phyloP scores from a whole-genome alignment of 2,113 vertebrate species.

The Macaca nemestrina region DNA sequence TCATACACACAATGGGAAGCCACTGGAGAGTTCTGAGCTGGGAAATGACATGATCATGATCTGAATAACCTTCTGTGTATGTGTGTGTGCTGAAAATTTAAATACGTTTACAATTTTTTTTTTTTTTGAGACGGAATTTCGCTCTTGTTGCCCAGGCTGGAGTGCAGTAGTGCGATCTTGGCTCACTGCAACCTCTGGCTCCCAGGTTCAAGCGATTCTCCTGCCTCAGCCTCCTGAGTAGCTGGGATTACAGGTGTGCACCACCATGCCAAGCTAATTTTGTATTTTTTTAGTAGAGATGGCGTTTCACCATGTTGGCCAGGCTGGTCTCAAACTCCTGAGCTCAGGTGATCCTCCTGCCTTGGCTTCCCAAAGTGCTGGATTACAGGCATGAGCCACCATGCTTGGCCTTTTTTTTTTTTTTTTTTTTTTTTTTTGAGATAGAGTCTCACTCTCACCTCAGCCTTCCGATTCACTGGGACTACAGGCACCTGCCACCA shows the following conservation, averaged over 20 bases:
- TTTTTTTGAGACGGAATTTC: not conserved
- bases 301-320: not conserved
- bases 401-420: not conserved
- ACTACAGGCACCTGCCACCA: not conserved
- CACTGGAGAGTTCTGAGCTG: not conserved
- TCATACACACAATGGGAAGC: not conserved
- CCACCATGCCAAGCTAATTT: not conserved
- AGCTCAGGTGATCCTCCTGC: not conserved
- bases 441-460: not conserved
- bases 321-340: not conserved
- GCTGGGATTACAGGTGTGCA: not conserved
- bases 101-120: not conserved
- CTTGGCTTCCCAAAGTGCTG: not conserved
- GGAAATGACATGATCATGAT: not conserved
- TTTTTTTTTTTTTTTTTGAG: too few species aligned
- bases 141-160: not conserved
- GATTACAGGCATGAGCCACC: not conserved
- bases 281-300: not conserved
- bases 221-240: not conserved
- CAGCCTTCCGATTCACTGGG: not conserved
- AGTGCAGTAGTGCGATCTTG: not conserved
- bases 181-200: not conserved
- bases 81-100: not conserved
- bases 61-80: not conserved
- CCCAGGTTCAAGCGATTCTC: not conserved